A percentile compares a stretch with the other conserved stretches of the same genome.
Conservation (phyloP, 2,113 vertebrate genomes). For the Rhinolophus ferrumequinum region DNA sequence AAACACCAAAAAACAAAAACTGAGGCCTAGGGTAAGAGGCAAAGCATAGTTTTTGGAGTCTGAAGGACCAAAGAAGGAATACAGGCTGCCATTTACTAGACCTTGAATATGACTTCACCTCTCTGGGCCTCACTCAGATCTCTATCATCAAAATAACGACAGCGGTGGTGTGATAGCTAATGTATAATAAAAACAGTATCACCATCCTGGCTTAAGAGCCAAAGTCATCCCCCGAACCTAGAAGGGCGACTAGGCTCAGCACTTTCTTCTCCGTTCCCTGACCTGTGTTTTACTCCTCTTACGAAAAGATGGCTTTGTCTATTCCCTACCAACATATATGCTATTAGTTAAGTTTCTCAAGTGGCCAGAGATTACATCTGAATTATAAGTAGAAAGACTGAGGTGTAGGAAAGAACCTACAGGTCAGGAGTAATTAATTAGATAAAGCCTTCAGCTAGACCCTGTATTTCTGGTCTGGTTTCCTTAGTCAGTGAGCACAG, state of each 20-base stretch:
- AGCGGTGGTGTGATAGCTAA: not conserved
- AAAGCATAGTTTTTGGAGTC: not conserved
- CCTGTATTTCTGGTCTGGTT: constrained; percentile 31
- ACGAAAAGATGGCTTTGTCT: constrained; percentile 21
- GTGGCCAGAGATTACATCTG: constrained; percentile 50
- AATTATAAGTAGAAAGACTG: constrained; percentile 5
- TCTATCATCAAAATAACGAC: not conserved
- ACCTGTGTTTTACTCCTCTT: not conserved
- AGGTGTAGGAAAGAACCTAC: not conserved
- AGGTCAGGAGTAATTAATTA: not conserved
- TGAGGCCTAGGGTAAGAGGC: not conserved
- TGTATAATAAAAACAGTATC: not conserved
- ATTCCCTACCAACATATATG: constrained; percentile 25
- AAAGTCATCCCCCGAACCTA: not conserved
- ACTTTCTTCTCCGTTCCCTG: not conserved
- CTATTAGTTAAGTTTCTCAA: constrained; percentile 47
- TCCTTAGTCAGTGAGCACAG: not conserved
- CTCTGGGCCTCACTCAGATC: not conserved
- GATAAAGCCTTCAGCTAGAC: constrained; percentile 60
- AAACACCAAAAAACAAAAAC: not conserved
- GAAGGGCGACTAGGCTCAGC: not conserved
- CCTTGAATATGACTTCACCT: not conserved
- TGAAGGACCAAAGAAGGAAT: not conserved
- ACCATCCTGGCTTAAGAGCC: not conserved
- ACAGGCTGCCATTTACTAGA: not conserved